phyloP scores from a whole-genome alignment of 1,140 invertebrate species.

The Eupeodes corollae region DNA sequence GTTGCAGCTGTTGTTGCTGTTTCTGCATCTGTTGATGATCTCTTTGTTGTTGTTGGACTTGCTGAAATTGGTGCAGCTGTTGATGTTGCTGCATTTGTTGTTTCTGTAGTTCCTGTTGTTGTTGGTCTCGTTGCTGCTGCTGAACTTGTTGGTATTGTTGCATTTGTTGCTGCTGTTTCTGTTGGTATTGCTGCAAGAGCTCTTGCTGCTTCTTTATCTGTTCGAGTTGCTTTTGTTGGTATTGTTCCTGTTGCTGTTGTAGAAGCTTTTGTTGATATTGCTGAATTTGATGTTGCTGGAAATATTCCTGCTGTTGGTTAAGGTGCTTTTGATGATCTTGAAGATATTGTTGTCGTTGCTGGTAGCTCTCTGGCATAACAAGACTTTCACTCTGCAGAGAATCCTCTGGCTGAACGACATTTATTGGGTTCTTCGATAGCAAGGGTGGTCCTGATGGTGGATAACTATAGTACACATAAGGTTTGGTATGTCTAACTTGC shows the following conservation, averaged over 20 bases:
- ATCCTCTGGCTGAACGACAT: too few species aligned
- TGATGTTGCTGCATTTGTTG: slow-evolving; percentile 5
- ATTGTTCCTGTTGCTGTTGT: neutral
- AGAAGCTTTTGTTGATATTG: neutral
- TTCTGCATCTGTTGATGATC: neutral
- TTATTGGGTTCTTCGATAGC: too few species aligned
- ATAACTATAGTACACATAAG: too few species aligned
- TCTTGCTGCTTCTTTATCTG: neutral
- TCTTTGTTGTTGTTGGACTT: neutral
- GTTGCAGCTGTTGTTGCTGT: slow-evolving; percentile 6
- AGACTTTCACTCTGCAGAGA: too few species aligned
- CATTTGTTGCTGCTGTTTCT: neutral
- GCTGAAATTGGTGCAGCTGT: slow-evolving; percentile 3
- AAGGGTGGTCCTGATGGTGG: too few species aligned
- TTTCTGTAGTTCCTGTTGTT: neutral
- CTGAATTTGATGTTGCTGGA: too few species aligned
- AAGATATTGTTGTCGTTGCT: too few species aligned
- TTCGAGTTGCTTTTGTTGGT: neutral
- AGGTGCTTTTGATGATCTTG: too few species aligned
- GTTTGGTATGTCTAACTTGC: too few species aligned
- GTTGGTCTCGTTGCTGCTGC: neutral
- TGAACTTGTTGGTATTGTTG: neutral
- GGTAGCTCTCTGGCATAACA: too few species aligned
- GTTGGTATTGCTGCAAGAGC: neutral
- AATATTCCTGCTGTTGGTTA: too few species aligned